Evolutionary conservation across 2,797 vertebrate genomes (phyloP).

Genomic region (Pseudochirops cupreus): DNA sequence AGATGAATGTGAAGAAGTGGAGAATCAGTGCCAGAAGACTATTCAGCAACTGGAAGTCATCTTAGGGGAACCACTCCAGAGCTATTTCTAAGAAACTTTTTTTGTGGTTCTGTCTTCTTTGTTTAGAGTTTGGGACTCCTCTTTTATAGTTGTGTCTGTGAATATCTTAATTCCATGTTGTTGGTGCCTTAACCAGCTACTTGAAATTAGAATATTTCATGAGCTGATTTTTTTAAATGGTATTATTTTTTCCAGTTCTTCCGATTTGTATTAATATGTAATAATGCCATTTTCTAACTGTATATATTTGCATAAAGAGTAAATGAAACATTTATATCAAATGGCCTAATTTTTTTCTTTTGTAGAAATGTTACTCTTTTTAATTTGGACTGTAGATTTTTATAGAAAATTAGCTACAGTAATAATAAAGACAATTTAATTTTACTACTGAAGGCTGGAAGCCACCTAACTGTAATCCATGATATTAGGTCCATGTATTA

Average conservation of each 20-base stretch:
- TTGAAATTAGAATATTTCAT: constrained; percentile 6
- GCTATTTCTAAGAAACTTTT: constrained; percentile 89
- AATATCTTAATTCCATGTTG: constrained; percentile 64
- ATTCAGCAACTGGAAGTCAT: constrained; percentile 93
- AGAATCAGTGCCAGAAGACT: constrained; percentile 95
- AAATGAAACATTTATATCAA: constrained; percentile 9
- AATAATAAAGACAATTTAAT: neutral
- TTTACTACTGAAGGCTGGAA: neutral
- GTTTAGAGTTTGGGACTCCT: neutral
- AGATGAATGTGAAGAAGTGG: constrained; percentile 98
- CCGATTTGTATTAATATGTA: neutral
- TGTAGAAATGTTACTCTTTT: neutral
- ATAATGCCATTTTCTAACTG: constrained; percentile 7
- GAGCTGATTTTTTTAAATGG: neutral
- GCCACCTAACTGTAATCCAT: neutral
- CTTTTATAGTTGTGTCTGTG: constrained; percentile 20
- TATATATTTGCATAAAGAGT: constrained; percentile 23
- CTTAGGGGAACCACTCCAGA: constrained; percentile 95
- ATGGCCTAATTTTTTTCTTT: neutral
- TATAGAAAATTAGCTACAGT: neutral
- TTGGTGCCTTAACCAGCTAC: constrained; percentile 58
- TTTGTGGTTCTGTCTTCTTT: neutral
- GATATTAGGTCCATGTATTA: neutral
- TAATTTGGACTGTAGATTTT: neutral
- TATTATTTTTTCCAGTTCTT: neutral